A percentile compares a stretch with the other conserved stretches of the same genome.
Conservation (phyloP, 2,888 invertebrate species). For the Calameuta filiformis region DNA sequence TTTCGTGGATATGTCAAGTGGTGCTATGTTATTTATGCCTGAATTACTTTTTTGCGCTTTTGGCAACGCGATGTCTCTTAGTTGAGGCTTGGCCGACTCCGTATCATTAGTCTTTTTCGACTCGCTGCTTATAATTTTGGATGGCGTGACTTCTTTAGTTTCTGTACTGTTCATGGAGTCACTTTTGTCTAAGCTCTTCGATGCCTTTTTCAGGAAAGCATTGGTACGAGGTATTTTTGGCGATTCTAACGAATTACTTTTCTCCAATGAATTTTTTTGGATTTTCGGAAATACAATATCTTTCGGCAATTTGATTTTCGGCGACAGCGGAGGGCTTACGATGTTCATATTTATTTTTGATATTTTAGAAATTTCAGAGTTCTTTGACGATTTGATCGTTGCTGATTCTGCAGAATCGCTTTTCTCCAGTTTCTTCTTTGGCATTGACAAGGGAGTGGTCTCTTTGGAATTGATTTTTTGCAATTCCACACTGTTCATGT, state of each 20-base stretch:
- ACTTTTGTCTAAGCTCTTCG: background rate
- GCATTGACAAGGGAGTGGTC: background rate
- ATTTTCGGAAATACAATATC: background rate
- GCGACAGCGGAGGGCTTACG: background rate
- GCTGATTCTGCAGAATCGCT: background rate
- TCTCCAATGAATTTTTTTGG: background rate
- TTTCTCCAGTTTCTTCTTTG: background rate
- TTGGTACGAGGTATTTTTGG: background rate
- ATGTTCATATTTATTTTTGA: background rate
- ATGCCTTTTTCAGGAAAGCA: background rate
- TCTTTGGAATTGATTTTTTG: background rate
- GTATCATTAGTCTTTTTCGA: background rate
- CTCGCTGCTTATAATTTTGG: background rate
- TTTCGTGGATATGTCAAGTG: background rate
- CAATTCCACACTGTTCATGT: background rate
- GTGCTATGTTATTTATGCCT: slow-evolving; percentile 36
- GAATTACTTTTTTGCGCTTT: slow-evolving; percentile 50
- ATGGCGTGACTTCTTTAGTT: background rate
- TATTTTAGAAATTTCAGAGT: background rate
- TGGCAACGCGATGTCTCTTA: slow-evolving; percentile 34
- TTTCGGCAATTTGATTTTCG: background rate
- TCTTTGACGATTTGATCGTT: background rate
- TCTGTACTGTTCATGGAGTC: background rate
- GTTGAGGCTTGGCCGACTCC: background rate
- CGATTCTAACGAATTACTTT: background rate